Percentiles rank a stretch among this genome's conserved stretches.
These are phyloP conservation scores for Standfussiana lucernea DNA, from an alignment of 2,888 invertebrate genomes.

Conservation along the genomic window DNA sequence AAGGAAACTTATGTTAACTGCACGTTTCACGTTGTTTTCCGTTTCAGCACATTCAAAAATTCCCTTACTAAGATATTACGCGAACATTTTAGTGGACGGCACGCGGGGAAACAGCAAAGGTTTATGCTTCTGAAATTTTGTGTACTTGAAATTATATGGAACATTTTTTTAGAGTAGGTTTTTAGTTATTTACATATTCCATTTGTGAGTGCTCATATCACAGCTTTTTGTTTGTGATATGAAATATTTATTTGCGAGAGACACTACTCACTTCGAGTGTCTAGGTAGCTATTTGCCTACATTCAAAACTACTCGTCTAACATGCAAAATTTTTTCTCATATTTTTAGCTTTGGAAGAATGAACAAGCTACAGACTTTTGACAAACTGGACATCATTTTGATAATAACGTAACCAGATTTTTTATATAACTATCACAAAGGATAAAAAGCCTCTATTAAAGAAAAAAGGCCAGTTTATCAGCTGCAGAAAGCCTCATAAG, in stretches of 20 bases:
- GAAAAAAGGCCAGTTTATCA: neutral
- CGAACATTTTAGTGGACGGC: conserved; percentile 38
- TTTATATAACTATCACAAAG: neutral
- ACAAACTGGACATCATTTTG: neutral
- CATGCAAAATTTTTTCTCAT: neutral
- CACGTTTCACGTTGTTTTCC: conserved; percentile 49
- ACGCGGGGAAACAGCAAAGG: conserved; percentile 26
- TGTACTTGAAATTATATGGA: conserved; percentile 17
- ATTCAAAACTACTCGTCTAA: conserved; percentile 16
- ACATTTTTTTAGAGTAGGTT: neutral
- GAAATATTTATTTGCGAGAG: conserved; percentile 2
- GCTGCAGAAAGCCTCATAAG: neutral
- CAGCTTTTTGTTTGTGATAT: conserved; percentile 11
- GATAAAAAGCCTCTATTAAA: neutral
- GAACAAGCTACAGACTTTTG: neutral
- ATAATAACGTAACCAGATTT: neutral
- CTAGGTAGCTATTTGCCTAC: neutral
- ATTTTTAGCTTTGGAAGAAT: neutral
- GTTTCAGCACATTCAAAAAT: conserved; percentile 55
- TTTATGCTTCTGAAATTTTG: conserved; percentile 36
- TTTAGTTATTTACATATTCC: conserved; percentile 24
- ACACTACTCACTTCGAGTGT: neutral
- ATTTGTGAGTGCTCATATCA: neutral
- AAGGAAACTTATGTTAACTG: conserved; percentile 74
- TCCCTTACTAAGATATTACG: conserved; percentile 38